A percentile compares a stretch with the other conserved stretches of the same genome.
Evolutionary conservation across 1,140 invertebrate species (phyloP).

Genomic region (Drosophila oshimai): DNA sequence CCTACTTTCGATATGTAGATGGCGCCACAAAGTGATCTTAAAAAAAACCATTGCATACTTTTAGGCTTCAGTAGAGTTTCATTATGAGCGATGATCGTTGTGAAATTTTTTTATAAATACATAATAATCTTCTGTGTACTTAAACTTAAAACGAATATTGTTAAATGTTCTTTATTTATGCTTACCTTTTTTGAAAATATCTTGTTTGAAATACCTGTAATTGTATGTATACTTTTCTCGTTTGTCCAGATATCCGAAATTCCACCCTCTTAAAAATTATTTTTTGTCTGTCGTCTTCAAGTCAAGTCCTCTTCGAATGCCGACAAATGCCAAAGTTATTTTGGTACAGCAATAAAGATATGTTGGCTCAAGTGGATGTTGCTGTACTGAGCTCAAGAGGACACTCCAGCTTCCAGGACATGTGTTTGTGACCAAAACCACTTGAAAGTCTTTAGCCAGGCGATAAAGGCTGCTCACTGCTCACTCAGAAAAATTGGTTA

Average conservation of each 20-base stretch:
- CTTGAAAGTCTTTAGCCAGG: conserved; percentile 34
- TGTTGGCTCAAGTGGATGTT: conserved; percentile 34
- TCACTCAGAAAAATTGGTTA: not conserved
- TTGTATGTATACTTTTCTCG: not conserved
- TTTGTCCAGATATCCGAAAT: no score
- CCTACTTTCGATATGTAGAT: not conserved
- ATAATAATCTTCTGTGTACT: no score
- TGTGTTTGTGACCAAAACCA: conserved; percentile 8
- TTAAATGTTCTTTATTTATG: not conserved
- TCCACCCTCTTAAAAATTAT: not conserved
- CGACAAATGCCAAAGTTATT: conserved; percentile 37
- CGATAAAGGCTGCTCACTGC: not conserved
- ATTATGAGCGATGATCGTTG: not conserved
- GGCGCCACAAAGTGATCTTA: not conserved
- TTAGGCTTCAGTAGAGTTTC: not conserved
- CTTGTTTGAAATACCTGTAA: not conserved
- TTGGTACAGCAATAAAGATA: conserved; percentile 36
- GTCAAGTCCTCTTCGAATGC: conserved; percentile 18
- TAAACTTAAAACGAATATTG: not conserved
- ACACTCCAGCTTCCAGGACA: conserved; percentile 21
- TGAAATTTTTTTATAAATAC: no score
- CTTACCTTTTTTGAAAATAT: not conserved
- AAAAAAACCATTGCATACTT: conserved; percentile 12
- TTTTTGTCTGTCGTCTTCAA: not conserved
- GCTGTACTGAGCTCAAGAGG: conserved; percentile 36